These are phyloP conservation scores for Lontra canadensis DNA, from an alignment of 2,113 vertebrate species.

Conservation along the genomic window DNA sequence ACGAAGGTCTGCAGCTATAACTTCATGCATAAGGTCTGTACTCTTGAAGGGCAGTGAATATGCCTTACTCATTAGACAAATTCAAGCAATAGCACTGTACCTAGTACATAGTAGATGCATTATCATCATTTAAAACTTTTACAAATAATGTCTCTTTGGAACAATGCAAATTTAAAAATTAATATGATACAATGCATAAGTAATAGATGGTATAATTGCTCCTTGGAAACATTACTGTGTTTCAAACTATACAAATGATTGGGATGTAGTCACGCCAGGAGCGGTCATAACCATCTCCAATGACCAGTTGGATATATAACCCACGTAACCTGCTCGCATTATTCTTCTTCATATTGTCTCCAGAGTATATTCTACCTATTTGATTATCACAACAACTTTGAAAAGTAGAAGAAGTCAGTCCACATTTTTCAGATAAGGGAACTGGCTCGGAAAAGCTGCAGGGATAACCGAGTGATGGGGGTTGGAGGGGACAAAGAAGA, in stretches of 20 bases:
- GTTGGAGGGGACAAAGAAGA: not conserved
- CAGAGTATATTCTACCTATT: not conserved
- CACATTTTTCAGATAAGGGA: not conserved
- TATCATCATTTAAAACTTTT: not conserved
- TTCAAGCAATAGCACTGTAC: not conserved
- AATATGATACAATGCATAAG: not conserved
- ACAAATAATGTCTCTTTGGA: not conserved
- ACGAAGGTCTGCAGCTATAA: not conserved
- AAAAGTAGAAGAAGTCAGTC: not conserved
- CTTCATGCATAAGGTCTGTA: not conserved
- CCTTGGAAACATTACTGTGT: not conserved
- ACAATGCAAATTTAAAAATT: not conserved
- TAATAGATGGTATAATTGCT: not conserved
- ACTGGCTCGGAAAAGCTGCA: not conserved
- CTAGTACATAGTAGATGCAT: not conserved
- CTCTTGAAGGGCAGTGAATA: not conserved
- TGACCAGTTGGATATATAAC: not conserved
- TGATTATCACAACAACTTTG: not conserved
- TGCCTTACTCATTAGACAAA: not conserved
- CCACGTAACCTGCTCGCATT: not conserved
- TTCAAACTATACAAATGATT: slow-evolving; percentile 29
- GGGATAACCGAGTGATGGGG: not conserved
- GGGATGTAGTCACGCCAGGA: not conserved
- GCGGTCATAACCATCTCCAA: not conserved
- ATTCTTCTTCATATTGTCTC: not conserved